These are phyloP conservation scores for Aegotheles bennettii DNA, from an alignment of 2,113 vertebrate genomes.

Conservation along the genomic window DNA sequence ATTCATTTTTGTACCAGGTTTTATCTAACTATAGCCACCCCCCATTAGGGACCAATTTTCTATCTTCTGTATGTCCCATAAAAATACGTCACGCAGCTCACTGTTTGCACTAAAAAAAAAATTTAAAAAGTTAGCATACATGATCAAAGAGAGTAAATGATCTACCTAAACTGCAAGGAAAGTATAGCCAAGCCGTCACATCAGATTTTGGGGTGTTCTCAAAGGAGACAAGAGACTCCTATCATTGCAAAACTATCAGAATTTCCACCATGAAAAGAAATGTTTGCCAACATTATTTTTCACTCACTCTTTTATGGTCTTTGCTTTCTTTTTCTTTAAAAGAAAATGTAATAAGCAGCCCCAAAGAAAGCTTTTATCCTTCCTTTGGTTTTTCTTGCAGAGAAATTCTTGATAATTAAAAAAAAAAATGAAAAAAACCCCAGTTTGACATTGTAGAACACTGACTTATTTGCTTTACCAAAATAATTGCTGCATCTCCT, in stretches of 20 bases:
- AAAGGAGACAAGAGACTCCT: not conserved
- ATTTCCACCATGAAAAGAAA: not conserved
- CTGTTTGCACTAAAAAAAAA: not conserved
- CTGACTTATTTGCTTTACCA: not conserved
- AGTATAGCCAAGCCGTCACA: not conserved
- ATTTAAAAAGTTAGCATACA: not conserved
- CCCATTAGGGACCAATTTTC: not conserved
- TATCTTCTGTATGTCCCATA: not conserved
- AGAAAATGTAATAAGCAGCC: not conserved
- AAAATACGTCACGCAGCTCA: not conserved
- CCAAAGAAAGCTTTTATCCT: not conserved
- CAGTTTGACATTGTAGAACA: not conserved
- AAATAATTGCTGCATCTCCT: not conserved
- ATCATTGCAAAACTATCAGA: not conserved
- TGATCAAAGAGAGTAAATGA: not conserved
- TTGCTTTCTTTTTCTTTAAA: not conserved
- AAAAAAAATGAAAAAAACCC: not conserved
- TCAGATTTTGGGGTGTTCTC: not conserved
- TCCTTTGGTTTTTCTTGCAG: not conserved
- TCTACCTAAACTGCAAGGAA: not conserved
- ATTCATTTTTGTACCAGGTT: not conserved
- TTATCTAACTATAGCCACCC: not conserved
- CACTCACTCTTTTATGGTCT: not conserved
- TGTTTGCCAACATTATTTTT: not conserved
- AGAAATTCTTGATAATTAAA: not conserved